Base-by-base conservation (phyloP, 1,140 invertebrate species). In the Scylla paramamosain region DNA sequence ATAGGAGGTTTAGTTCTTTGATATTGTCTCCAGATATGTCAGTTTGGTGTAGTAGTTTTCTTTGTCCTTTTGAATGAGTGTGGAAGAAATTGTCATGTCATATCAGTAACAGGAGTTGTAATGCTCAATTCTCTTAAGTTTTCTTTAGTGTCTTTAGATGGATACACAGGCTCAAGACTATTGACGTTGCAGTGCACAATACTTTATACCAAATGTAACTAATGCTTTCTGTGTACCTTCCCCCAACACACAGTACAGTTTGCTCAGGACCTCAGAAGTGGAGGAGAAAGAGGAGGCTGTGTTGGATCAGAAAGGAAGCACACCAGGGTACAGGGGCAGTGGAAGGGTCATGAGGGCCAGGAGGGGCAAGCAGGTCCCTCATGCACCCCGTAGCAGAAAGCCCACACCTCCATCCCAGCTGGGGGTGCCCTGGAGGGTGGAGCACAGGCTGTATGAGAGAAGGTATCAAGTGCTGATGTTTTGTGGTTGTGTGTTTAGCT, bases 391-490 rank as follows among this genome's bases (percentile, higher is more conserved):
- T 14, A 25, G 7, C 59, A 67, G 67, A n/a, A 67, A 2, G 31
- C 90, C 90, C 29, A 91, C 28, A 29, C 48, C 32, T 12, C 90
- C 90, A 6, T 32, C 48, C 29, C 90, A 91, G 14, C 52, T 91
- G 3, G 90, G 90, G 28, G 45, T 91, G 14, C 90, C 90, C 28
- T 91, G 90, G 90, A 91, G 90, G 67, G 90, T 91, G n/a, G 90
- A 91, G n/a, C 90, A 91, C 67, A 91, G 90, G 31, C 32, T 91
- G 7, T 91, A 67, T 77, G 90, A 91, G n/a, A 59, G 90, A 67
- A 91, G 90, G 90, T 91, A 39, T 25, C 29, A 39, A 29, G 86
- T 6, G 59, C 59, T 67, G 20, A 14, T 67, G 59, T 10, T 16
- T 14, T 48, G 46, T 48, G 46, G 46, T 48, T 4, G 4, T 7